Conservation (phyloP, 2,888 invertebrate species). For the Polydrusus pterygomalis region DNA sequence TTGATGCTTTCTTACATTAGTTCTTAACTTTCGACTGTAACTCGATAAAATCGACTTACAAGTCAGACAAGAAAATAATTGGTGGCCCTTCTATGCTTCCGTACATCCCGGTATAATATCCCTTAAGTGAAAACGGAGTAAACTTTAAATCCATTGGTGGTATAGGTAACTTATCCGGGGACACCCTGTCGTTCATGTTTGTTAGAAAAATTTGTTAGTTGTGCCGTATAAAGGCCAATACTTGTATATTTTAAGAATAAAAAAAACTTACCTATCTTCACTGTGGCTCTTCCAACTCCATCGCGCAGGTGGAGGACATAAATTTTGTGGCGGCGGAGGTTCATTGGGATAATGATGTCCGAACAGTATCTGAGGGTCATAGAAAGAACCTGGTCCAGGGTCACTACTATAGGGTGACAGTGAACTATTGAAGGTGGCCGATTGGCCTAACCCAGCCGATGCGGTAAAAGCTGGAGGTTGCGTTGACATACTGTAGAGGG, state of each 20-base stretch:
- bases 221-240: no score
- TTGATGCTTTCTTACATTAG: no score
- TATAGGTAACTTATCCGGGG: no score
- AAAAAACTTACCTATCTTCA: background rate
- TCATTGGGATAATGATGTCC: background rate
- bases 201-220: no score
- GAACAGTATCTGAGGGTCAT: background rate
- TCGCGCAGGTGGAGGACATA: conserved; percentile 7
- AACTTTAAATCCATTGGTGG: no score
- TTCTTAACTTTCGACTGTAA: no score
- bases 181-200: no score
- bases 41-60: no score
- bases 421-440: background rate
- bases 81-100: no score
- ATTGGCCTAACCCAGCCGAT: background rate
- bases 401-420: background rate
- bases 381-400: background rate
- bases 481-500: background rate
- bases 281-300: conserved; percentile 1
- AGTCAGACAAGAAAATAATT: no score
- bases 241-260: background rate
- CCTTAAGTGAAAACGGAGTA: no score
- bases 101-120: no score
- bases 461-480: background rate
- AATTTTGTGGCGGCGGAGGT: background rate